These are phyloP conservation scores for Chaetodon trifasciatus DNA, from an alignment of 2,797 vertebrate genomes.

Conservation along the genomic window DNA sequence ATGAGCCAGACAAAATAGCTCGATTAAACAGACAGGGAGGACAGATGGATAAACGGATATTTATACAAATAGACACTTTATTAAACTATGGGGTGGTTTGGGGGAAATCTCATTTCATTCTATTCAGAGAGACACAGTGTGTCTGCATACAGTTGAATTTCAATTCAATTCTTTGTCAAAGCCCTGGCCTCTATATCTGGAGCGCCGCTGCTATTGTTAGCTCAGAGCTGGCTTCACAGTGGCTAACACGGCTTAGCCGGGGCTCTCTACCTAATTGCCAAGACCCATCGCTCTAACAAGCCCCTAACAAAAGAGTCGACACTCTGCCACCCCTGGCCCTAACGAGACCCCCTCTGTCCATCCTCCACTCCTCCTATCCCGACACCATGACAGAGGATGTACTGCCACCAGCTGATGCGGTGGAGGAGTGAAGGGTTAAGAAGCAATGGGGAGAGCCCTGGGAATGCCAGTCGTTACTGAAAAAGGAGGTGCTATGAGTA, in stretches of 20 bases:
- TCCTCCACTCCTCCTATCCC: not conserved
- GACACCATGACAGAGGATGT: slow-evolving; percentile 26
- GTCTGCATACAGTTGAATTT: slow-evolving; percentile 69
- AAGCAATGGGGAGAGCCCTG: not conserved
- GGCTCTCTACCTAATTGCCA: slow-evolving; percentile 52
- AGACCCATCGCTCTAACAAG: slow-evolving; percentile 53
- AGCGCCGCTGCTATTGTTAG: slow-evolving; percentile 75
- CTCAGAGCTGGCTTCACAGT: slow-evolving; percentile 60
- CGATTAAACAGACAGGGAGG: not conserved
- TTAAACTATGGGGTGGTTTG: not conserved
- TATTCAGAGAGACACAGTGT: slow-evolving; percentile 19
- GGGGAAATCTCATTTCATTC: slow-evolving; percentile 25
- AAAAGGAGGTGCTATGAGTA: slow-evolving; percentile 62
- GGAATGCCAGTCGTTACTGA: slow-evolving; percentile 47
- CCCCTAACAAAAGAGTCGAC: slow-evolving; percentile 53
- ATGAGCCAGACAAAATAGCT: slow-evolving; percentile 30
- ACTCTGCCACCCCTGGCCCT: slow-evolving; percentile 12
- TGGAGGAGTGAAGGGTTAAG: slow-evolving; percentile 37
- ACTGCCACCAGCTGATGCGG: slow-evolving; percentile 52
- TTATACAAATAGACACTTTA: slow-evolving; percentile 18
- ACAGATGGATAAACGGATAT: slow-evolving; percentile 19
- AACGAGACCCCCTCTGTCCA: slow-evolving; percentile 6
- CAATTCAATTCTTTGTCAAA: slow-evolving; percentile 58
- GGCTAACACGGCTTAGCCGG: slow-evolving; percentile 55
- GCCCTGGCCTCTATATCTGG: slow-evolving; percentile 64